Percentiles rank a stretch among this genome's conserved stretches.
These are phyloP conservation scores for Limenitis camilla DNA, from an alignment of 2,888 invertebrate species.

Conservation along the genomic window DNA sequence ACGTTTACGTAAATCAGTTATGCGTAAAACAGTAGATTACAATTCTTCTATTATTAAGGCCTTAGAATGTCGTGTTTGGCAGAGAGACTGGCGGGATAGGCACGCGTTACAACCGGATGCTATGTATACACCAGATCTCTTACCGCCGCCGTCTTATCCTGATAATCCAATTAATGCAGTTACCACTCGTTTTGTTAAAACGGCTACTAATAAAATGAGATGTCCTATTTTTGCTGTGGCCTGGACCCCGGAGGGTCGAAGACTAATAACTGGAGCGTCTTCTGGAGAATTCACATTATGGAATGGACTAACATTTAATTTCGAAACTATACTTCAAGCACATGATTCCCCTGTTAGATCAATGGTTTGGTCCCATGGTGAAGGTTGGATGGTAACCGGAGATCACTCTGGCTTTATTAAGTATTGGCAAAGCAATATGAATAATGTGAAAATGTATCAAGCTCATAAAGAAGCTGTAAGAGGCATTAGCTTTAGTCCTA, in stretches of 20 bases:
- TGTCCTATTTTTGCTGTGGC: conserved; percentile 99
- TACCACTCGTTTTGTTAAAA: conserved; percentile 95
- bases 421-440: conserved; percentile 99
- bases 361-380: conserved; percentile 99
- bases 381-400: conserved; percentile 99
- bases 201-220: conserved; percentile 99
- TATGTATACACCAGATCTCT: conserved; percentile 93
- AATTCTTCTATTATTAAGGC: conserved; percentile 95
- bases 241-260: conserved; percentile 99
- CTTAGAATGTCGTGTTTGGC: conserved; percentile 95
- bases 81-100: conserved; percentile 92
- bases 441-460: conserved; percentile 99
- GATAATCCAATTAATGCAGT: conserved; percentile 98
- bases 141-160: conserved; percentile 94
- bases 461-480: conserved; percentile 99
- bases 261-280: conserved; percentile 98
- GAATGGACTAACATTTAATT: conserved; percentile 99
- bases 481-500: conserved; percentile 99
- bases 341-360: conserved; percentile 99
- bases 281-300: conserved; percentile 99
- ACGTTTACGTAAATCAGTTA: conserved; percentile 94
- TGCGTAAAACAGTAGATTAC: conserved; percentile 98
- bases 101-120: conserved; percentile 94
- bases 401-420: conserved; percentile 99
- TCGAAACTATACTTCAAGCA: conserved; percentile 99